phyloP scores from a whole-genome alignment of 2,113 vertebrate genomes.

The Pollimyrus isidori region DNA sequence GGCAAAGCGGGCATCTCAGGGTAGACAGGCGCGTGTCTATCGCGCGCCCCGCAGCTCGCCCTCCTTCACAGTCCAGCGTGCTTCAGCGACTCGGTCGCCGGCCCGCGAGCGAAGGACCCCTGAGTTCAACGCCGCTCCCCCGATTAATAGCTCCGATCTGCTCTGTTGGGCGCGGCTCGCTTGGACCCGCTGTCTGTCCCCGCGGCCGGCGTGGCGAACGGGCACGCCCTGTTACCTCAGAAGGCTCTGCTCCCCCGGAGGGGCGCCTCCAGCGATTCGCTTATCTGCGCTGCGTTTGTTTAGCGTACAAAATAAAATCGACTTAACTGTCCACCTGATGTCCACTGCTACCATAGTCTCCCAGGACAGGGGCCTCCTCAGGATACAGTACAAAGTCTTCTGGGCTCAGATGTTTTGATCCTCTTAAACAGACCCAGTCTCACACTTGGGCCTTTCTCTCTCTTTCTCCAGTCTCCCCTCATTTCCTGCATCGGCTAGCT shows the following conservation, averaged over 20 bases:
- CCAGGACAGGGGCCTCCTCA: neutral
- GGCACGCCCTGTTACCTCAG: slow-evolving; percentile 17
- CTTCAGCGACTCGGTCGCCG: slow-evolving; percentile 50
- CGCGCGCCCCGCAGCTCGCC: slow-evolving; percentile 50
- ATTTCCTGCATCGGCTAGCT: slow-evolving; percentile 10
- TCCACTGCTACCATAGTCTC: slow-evolving; percentile 29
- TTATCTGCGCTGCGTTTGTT: neutral
- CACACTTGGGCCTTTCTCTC: neutral
- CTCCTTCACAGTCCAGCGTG: slow-evolving; percentile 54
- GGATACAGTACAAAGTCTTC: slow-evolving; percentile 37
- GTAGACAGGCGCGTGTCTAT: slow-evolving; percentile 36
- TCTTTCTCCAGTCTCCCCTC: neutral
- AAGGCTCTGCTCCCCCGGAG: slow-evolving; percentile 27
- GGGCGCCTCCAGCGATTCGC: slow-evolving; percentile 34
- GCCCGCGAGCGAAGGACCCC: slow-evolving; percentile 34
- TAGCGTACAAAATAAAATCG: neutral
- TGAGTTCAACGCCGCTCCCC: slow-evolving; percentile 6
- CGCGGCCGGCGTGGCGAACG: neutral
- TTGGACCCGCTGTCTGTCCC: neutral
- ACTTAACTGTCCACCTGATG: neutral
- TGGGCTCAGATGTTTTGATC: slow-evolving; percentile 3
- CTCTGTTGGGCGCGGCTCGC: slow-evolving; percentile 19
- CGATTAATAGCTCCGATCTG: slow-evolving; percentile 12
- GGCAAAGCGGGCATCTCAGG: slow-evolving; percentile 44
- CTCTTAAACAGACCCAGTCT: slow-evolving; percentile 19